Evolutionary conservation across 2,113 vertebrate genomes (phyloP), one percentile per base, ranked within the genome.

Genomic region (Taxidea taxus): DNA sequence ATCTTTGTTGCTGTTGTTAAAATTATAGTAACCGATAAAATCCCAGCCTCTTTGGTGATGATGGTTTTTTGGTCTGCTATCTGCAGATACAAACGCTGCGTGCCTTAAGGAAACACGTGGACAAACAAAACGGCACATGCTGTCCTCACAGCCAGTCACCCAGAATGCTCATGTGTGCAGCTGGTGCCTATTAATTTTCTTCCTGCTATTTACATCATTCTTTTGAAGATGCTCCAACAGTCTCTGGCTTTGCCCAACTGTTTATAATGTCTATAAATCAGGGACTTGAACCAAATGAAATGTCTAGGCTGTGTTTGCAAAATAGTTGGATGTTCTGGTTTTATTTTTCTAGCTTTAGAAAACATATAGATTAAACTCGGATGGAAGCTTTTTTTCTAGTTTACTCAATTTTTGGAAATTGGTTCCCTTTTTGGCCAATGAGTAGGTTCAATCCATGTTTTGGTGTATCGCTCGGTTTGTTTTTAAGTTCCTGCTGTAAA

Each of bases 111-210:
- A 88, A 70, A 78, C 84, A 60, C 31, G 89, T 31, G 44, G n/a
- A 39, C 37, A 60, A 92, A 95, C 75, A 96, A 96, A 98, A 95
- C 58, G 95, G 97, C 97, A 98, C 97, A 96, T 94, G 85, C 70
- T 72, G 90, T 95, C 25, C 94, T 94, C 42, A 47, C 37, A 90
- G 95, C 47, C 83, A 83, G 68, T 51, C 44, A 88, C 88, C 96
- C 92, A 82, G 95, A 97, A 90, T 44, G 87, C 87, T 98, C 86
- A 47, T 92, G 25, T 7, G 1, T 91, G 84, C 98, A 98, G 98
- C 99, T 98, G 98, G 56, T 98, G 95, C 94, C 97, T 90, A 90
- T 99, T 98, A 98, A 82, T 90, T 98, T 98, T 98, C 94, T 97
- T 97, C 96, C 94, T 98, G 97, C 86, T 97, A 60, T 95, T 80